Evolutionary conservation across 2,113 vertebrate genomes (phyloP), one percentile per base, ranked within the genome.

Genomic region (Speoplatyrhinus poulsoni): DNA sequence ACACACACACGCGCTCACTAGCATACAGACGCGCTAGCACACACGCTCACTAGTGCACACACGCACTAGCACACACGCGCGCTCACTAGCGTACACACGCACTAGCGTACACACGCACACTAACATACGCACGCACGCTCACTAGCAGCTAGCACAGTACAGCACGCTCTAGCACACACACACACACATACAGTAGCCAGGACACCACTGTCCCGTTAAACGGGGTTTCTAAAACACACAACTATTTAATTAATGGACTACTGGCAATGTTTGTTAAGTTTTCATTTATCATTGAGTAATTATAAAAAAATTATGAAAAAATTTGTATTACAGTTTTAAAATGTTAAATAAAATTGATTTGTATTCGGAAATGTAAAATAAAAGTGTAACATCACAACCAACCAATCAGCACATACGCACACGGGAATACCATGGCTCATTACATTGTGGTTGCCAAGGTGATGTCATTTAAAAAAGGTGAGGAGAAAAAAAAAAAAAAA

Each of bases 361-460:
- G 26, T 26, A 2, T 26, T 41, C 36, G 5, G 7, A 41, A 41
- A 41, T 41, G 4, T 49, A 53, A 54, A 75, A 69, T 10, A 50
- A 60, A 10, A 60, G 47, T 19, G 65, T 46, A 11, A 53, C 55
- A 72, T 67, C 74, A 58, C 77, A 75, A 67, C 41, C 13, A 9
- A 85, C 67, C 2, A 26, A 26, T 26, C 26, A 26, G 36, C 61
- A 70, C 60, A 59, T 52, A 50, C 19, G 3, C 26, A 58, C 58
- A 74, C 58, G 19, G 17, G 63, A 73, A 75, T 66, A 68, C 72
- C 76, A 67, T 74, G 71, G 67, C 65, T 79, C 73, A 73, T 81
- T 72, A 62, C 75, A 62, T 72, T 49, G 70, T 79, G 17, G 81
- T 83, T 90, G 84, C 87, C 82, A 79, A 52, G 79, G 80, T 77